phyloP scores from a whole-genome alignment of 2,113 vertebrate species.

The Cephalopterus ornatus region DNA sequence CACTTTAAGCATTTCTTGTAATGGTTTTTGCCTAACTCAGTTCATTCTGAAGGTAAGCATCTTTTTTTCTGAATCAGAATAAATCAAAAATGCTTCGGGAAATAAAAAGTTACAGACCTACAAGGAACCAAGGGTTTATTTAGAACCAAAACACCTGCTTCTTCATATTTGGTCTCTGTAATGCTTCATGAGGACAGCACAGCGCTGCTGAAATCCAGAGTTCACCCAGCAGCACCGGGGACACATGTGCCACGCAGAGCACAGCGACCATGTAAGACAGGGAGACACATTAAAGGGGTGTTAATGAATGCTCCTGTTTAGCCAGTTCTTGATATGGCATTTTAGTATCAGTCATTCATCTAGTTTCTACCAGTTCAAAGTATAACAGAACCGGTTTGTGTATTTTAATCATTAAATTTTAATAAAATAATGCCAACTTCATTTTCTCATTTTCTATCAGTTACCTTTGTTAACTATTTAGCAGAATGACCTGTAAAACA shows the following conservation, averaged over 20 bases:
- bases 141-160: background rate
- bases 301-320: background rate
- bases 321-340: background rate
- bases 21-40: background rate
- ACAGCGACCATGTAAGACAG: rapidly evolving
- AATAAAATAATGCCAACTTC: background rate
- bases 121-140: background rate
- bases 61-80: background rate
- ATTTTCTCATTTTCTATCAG: background rate
- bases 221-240: background rate
- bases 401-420: background rate
- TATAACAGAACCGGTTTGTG: background rate
- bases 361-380: background rate
- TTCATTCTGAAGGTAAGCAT: background rate
- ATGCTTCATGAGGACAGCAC: background rate
- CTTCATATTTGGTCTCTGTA: background rate
- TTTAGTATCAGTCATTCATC: background rate
- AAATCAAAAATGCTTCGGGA: background rate
- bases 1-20: background rate
- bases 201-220: background rate
- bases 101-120: background rate
- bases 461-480: background rate
- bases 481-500: background rate
- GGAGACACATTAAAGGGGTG: rapidly evolving
- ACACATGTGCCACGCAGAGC: rapidly evolving